Base-by-base conservation (phyloP, 2,113 vertebrate genomes). In the Paratilapia polleni region DNA sequence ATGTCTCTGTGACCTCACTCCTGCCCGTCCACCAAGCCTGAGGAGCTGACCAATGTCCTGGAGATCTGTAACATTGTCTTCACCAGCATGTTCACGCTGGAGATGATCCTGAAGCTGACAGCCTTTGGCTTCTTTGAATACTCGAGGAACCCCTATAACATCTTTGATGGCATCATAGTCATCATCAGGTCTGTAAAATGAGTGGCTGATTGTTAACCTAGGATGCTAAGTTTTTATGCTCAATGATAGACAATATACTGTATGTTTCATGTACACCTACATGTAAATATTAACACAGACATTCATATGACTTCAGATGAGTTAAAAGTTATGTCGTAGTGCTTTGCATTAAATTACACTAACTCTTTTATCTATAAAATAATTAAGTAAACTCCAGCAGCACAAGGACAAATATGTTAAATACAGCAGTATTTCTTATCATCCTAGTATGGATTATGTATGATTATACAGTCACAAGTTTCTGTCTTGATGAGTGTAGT, bases 11-110 rank as follows among this genome's bases (percentile, higher is more conserved):
- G 1, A 7, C 54, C 15, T 20, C 13, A 4, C 14, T 6, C 31
- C 10, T 19, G n/a, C 28, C 0, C 4, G 17, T 24, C 80, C 66
- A 76, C 10, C 28, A 91, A 99, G 98, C 98, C 98, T 0, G 98
- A 99, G 12, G 97, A 99, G 92, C 91, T 99, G 91, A 99, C 98
- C 90, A 98, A 99, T 49, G 96, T 99, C 87, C 94, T 99, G 94
- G 98, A 99, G 94, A 99, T 99, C 95, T 98, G 98, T 92, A 99
- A 99, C 6, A 99, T 99, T 57, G 98, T 99, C 57, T 99, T 99
- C 89, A 99, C 98, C 93, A 99, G 98, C 94, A 99, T 99, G 98
- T 99, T 99, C 66, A 97, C 98, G 17, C 90, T 99, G 94, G 98
- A 99, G 95, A 99, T 99, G 98, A 97, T 99, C 88, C 96, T 99